Evolutionary conservation across 2,113 vertebrate genomes (phyloP).

Genomic region (Colaptes auratus): DNA sequence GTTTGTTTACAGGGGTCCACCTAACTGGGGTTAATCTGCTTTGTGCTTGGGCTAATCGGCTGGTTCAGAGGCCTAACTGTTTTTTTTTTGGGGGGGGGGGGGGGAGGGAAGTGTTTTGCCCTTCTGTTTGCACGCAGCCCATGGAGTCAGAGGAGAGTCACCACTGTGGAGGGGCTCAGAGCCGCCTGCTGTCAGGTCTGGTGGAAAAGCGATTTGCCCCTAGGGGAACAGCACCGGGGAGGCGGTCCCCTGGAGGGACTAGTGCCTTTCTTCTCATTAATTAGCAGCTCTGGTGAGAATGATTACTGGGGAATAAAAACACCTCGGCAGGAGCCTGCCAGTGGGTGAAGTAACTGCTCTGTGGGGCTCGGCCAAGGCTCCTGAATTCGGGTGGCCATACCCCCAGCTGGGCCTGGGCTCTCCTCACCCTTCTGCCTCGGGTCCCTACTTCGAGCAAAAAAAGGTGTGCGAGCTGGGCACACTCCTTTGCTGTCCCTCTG

Average conservation of each 20-base stretch:
- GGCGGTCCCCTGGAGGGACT: not conserved
- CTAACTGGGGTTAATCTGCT: conserved; percentile 49
- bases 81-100: too few relatives aligned
- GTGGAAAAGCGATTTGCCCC: not conserved
- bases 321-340: not conserved
- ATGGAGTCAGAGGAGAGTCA: fast-evolving
- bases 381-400: not conserved
- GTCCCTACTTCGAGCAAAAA: not conserved
- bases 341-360: not conserved
- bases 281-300: not conserved
- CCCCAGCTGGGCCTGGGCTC: not conserved
- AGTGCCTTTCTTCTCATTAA: not conserved
- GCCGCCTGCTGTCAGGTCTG: not conserved
- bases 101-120: not conserved
- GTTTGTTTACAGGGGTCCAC: not conserved
- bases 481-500: not conserved
- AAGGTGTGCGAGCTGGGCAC: fast-evolving
- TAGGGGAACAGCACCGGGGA: not conserved
- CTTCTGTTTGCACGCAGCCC: not conserved
- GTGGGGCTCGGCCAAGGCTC: not conserved
- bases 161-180: not conserved
- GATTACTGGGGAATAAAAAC: not conserved
- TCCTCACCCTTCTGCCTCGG: not conserved
- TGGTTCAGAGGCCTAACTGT: not conserved
- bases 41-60: not conserved